Evolutionary conservation across 53 echinoderm and acorn worm genomes (phyloP), one percentile per base, ranked within the genome.

Genomic region (Antedon mediterranea): DNA sequence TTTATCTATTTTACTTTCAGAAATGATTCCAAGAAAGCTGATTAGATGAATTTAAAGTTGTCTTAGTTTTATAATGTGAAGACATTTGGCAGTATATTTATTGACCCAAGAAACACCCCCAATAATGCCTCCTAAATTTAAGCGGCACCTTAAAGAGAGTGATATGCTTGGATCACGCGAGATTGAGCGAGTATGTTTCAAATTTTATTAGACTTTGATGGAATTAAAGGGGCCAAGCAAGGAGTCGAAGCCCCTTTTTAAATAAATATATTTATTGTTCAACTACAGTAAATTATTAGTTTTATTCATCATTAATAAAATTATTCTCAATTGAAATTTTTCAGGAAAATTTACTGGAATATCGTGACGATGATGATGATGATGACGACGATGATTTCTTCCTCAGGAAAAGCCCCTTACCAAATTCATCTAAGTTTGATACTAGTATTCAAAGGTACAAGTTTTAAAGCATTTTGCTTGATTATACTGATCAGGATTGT

Each of bases 331-430:
- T 30, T 75, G 79, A 34, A 18, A n/a, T 57, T 76, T 76, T 75
- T 32, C 75, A 97, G 97, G 88, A 80, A 30, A 92, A 97, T 78
- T 90, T 97, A 43, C 73, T 97, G 28, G 97, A 92, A 28, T 92
- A 92, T 43, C 92, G 92, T 81, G 91, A 95, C 86, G 92, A 97
- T 72, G 89, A 94, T 30, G 91, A 85, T n/a, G 89, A 87, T 37
- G 94, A 90, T 7, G 93, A 91, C 9, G 85, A 85, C 3, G 87
- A 87, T 27, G 95, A 95, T 78, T 97, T 97, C 84, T 91, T 97
- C 33, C 76, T 34, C 34, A 71, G 78, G 29, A 27, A 32, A 30
- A 42, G 43, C 5, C 33, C 78, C 30, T 72, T 76, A n/a, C 73
- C 80, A 4, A 73, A 73, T 8, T 71, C 73, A 71, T 72, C 30